These are phyloP conservation scores for Gryllus bimaculatus DNA, from an alignment of 1,140 invertebrate species.

Conservation along the genomic window DNA sequence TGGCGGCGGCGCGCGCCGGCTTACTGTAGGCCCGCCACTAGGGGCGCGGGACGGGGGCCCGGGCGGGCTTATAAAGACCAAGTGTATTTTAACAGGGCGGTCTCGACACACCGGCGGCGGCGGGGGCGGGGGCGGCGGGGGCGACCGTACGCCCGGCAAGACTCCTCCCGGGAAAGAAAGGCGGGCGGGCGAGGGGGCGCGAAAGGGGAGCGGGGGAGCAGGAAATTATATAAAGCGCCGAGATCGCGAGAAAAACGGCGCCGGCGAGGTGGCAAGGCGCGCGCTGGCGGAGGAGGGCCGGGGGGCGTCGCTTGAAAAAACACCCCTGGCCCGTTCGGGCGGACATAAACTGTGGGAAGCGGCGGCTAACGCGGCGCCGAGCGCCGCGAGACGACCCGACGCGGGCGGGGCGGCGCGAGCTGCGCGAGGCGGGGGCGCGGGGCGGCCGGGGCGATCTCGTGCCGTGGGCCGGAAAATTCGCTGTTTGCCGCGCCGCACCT, in stretches of 20 bases:
- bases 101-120: no score
- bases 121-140: no score
- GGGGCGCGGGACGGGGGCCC: neutral
- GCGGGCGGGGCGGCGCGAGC: no score
- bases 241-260: neutral
- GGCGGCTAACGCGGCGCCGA: conserved; percentile 7
- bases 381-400: no score
- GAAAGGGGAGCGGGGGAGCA: no score
- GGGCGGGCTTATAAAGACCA: neutral
- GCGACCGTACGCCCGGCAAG: no score
- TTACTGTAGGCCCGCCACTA: neutral
- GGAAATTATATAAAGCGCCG: conserved; percentile 8
- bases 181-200: neutral
- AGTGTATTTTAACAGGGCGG: neutral
- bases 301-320: neutral
- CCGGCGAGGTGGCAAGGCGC: neutral
- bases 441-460: neutral
- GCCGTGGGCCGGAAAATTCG: neutral
- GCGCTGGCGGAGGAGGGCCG: neutral
- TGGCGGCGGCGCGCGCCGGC: no score
- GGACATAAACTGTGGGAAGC: conserved; percentile 22
- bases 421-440: no score
- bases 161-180: neutral
- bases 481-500: neutral
- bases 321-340: neutral